Percentiles rank a stretch among this genome's conserved stretches.
Evolutionary conservation across 2,113 vertebrate species (phyloP).

Genomic region (Gambusia affinis): DNA sequence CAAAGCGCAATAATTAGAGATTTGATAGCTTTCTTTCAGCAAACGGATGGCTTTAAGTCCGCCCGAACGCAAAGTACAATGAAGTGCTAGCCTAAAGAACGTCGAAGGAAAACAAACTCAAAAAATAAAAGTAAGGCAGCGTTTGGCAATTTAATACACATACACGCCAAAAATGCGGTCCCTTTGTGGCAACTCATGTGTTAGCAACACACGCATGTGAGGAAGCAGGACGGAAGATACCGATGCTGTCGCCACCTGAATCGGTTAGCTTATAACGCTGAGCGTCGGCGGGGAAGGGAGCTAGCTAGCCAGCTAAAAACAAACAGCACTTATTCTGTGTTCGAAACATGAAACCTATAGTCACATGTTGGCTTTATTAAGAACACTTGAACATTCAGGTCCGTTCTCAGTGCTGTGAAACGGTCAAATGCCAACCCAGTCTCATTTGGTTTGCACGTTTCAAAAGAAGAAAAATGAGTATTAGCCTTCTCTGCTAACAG

Average conservation of each 20-base stretch:
- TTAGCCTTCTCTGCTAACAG: conserved; percentile 22
- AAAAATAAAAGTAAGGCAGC: conserved; percentile 76
- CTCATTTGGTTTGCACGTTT: conserved; percentile 51
- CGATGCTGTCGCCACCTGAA: conserved; percentile 60
- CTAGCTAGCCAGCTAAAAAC: conserved; percentile 9
- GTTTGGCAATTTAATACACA: conserved; percentile 78
- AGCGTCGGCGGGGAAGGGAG: conserved; percentile 40
- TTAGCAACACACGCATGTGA: conserved; percentile 34
- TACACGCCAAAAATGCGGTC: conserved; percentile 68
- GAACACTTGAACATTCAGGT: conserved; percentile 72
- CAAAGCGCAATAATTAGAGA: conserved; percentile 40
- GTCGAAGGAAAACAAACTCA: conserved; percentile 40
- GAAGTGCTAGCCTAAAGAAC: conserved; percentile 46
- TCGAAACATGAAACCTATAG: conserved; percentile 24
- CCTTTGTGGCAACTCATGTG: conserved; percentile 76
- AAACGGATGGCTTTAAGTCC: conserved; percentile 6
- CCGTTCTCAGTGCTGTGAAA: conserved; percentile 40
- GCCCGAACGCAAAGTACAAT: conserved; percentile 24
- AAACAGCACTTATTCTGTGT: conserved; percentile 21
- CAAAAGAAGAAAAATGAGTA: conserved; percentile 16
- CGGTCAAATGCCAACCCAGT: conserved; percentile 10
- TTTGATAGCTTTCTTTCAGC: neutral
- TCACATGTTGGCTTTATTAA: conserved; percentile 55
- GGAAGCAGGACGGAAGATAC: conserved; percentile 46
- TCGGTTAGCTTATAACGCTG: conserved; percentile 60